Percentiles rank a stretch among this genome's conserved stretches.
These are phyloP conservation scores for Telmatochromis sp. DNA, from an alignment of 2,113 vertebrate species.

Conservation along the genomic window DNA sequence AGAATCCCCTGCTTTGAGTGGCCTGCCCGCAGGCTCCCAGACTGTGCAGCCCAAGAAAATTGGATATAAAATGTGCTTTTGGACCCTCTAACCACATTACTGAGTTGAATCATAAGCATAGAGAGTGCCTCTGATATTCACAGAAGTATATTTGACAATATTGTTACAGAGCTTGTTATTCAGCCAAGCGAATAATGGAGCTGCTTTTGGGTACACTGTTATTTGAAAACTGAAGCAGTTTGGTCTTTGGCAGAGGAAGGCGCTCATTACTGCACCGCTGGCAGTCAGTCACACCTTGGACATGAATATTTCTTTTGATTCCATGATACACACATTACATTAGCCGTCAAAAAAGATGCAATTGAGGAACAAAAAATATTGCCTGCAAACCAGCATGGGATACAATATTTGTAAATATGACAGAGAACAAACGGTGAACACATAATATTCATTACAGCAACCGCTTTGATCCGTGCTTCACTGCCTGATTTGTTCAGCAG, in stretches of 20 bases:
- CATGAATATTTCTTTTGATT: background rate
- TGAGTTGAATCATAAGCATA: slow-evolving; percentile 8
- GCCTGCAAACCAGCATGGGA: background rate
- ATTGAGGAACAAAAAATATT: background rate
- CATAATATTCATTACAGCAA: background rate
- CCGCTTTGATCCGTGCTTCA: background rate
- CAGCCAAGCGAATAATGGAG: slow-evolving; percentile 21
- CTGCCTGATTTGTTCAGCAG: background rate
- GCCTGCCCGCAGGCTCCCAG: slow-evolving; percentile 2
- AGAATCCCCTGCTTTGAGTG: slow-evolving; percentile 15
- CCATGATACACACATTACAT: background rate
- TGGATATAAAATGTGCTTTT: slow-evolving; percentile 42
- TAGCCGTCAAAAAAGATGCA: background rate
- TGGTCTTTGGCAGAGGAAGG: slow-evolving; percentile 5
- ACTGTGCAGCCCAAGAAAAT: slow-evolving; percentile 4
- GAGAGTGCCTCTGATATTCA: slow-evolving; percentile 6
- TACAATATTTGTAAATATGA: background rate
- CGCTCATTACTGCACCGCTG: background rate
- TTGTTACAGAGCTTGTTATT: slow-evolving; percentile 23
- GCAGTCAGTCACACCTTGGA: slow-evolving; percentile 1
- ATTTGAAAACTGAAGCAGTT: slow-evolving; percentile 2
- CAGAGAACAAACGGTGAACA: background rate
- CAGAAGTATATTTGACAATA: slow-evolving; percentile 22
- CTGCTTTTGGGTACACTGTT: background rate
- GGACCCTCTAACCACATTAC: slow-evolving; percentile 15